These are phyloP conservation scores for Dyspetes luteomarginatus DNA, from an alignment of 2,888 invertebrate genomes.

Conservation along the genomic window DNA sequence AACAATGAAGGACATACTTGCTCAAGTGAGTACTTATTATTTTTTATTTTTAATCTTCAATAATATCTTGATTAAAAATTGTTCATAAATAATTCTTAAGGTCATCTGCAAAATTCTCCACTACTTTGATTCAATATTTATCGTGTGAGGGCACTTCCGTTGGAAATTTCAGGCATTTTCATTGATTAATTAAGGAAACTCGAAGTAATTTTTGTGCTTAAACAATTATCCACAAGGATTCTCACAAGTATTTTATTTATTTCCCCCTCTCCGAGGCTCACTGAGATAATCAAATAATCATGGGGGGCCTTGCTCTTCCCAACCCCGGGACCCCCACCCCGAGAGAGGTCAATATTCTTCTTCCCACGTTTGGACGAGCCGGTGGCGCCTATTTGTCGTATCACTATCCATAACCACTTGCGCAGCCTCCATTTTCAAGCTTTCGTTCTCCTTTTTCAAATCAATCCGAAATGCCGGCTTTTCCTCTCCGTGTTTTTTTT, in stretches of 20 bases:
- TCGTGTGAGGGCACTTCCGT: not conserved
- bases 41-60: not conserved
- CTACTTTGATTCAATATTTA: not conserved
- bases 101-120: not conserved
- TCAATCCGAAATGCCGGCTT: too few species aligned
- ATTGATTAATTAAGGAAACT: not conserved
- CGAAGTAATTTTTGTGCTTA: not conserved
- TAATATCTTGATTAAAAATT: not conserved
- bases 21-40: slow-evolving; percentile 70
- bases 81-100: not conserved
- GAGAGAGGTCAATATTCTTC: slow-evolving; percentile 35
- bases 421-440: slow-evolving; percentile 27
- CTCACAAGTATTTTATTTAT: not conserved
- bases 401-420: not conserved
- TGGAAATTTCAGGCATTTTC: not conserved
- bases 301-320: slow-evolving; percentile 10
- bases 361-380: not conserved
- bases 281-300: slow-evolving; percentile 35
- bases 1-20: slow-evolving; percentile 74
- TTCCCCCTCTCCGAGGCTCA: not conserved
- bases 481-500: too few species aligned
- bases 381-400: slow-evolving; percentile 36
- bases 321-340: not conserved
- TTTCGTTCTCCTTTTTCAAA: slow-evolving; percentile 18
- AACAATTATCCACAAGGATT: not conserved